A percentile compares a stretch with the other conserved stretches of the same genome.
Evolutionary conservation across 2,888 invertebrate species (phyloP).

Genomic region (Microplitis deprimator): DNA sequence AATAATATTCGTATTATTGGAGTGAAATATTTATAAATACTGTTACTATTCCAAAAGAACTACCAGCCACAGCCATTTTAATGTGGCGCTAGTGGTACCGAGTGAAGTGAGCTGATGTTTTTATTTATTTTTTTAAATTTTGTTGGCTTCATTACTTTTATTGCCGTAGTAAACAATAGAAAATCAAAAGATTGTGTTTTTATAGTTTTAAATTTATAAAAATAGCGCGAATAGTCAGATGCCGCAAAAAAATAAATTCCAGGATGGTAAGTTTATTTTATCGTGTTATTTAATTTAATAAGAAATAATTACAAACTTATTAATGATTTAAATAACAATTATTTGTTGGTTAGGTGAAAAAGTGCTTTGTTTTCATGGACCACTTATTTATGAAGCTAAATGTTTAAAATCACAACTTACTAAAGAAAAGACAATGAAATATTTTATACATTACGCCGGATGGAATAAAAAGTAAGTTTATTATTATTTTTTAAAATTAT

Average conservation of each 20-base stretch:
- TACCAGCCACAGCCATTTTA: background rate
- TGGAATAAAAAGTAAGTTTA: constrained; percentile 95
- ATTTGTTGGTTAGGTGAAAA: constrained; percentile 78
- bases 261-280: constrained; percentile 76
- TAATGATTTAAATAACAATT: background rate
- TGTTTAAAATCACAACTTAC: constrained; percentile 87
- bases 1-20: background rate
- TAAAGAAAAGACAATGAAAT: constrained; percentile 90
- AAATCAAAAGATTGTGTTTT: constrained; percentile 1
- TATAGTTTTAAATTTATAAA: too few relatives aligned
- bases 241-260: constrained; percentile 82
- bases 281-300: background rate
- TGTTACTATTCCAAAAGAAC: background rate
- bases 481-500: constrained; percentile 3
- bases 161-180: constrained; percentile 18
- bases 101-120: background rate
- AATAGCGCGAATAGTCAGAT: constrained; percentile 61
- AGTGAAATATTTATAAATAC: background rate
- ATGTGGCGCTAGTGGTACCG: background rate
- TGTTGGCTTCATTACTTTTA: background rate
- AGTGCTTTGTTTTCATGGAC: constrained; percentile 96
- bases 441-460: constrained; percentile 96
- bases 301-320: background rate
- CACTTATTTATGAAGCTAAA: constrained; percentile 96
- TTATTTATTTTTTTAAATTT: background rate